Evolutionary conservation across 64 coral and sea anemone species (phyloP), one percentile per base, ranked within the genome.

Genomic region (Pachyseris speciosa): DNA sequence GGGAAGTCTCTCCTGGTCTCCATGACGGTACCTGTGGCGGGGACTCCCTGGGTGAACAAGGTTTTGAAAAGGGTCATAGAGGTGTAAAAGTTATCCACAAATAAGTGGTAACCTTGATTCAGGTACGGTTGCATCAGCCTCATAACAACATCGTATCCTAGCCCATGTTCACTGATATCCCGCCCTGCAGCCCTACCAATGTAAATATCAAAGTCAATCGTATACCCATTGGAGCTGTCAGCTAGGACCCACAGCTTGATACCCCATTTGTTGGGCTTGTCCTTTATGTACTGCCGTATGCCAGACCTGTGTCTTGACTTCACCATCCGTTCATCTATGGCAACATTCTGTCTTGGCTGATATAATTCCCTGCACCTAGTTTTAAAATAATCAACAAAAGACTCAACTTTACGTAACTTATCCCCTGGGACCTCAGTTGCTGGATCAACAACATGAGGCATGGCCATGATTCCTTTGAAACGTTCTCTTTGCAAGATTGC

Each of bases 51-150:
- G 7, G 13, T 36, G 64, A 91, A 28, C n/a, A 87, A 74, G 36
- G 42, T 41, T 43, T 59, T 91, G 17, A 27, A 64, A 31, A 25
- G 85, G 31, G 9, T 79, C 19, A 86, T n/a, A 11, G 70, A 92
- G 16, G 83, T 92, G 53, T 86, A 79, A 92, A 92, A 92, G 74
- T 92, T 92, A 65, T 86, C 83, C 32, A 33, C n/a, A n/a, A n/a
- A n/a, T n/a, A n/a, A n/a, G n/a, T n/a, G n/a, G n/a, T n/a, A n/a
- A n/a, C n/a, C n/a, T n/a, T n/a, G n/a, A n/a, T n/a, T n/a, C n/a
- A n/a, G n/a, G n/a, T n/a, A n/a, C n/a, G n/a, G n/a, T n/a, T n/a
- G n/a, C n/a, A n/a, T n/a, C n/a, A n/a, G n/a, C n/a, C n/a, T n/a
- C n/a, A n/a, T n/a, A n/a, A n/a, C n/a, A n/a, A n/a, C n/a, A n/a